Evolutionary conservation across 1,140 invertebrate genomes (phyloP).

Genomic region (Phortica variegata): DNA sequence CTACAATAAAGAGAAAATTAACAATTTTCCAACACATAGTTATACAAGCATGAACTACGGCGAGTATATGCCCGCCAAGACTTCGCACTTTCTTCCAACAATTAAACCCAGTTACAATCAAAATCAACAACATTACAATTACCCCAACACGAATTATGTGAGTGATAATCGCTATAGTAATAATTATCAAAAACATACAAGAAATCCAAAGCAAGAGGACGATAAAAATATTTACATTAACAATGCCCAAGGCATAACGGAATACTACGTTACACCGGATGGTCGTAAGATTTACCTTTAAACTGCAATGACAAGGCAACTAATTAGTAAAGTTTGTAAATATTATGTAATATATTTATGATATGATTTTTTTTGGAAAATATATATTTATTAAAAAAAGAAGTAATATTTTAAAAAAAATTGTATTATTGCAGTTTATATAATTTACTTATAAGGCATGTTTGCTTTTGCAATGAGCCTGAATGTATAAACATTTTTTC

Average conservation of each 20-base stretch:
- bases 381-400: slow-evolving; percentile 27
- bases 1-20: slow-evolving; percentile 29
- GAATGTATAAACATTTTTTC: neutral
- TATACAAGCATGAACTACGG: slow-evolving; percentile 25
- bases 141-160: slow-evolving; percentile 41
- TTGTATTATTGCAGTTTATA: neutral
- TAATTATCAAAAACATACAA: slow-evolving; percentile 25
- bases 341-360: slow-evolving; percentile 13
- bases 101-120: slow-evolving; percentile 18
- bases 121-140: slow-evolving; percentile 22
- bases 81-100: slow-evolving; percentile 16
- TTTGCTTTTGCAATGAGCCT: neutral
- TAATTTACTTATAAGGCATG: neutral
- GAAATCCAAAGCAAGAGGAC: slow-evolving; percentile 27
- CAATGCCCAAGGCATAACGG: slow-evolving; percentile 46
- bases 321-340: slow-evolving; percentile 29
- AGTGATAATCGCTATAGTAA: slow-evolving; percentile 40
- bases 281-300: slow-evolving; percentile 41
- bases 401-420: neutral
- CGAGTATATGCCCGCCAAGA: slow-evolving; percentile 32
- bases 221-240: slow-evolving; percentile 53
- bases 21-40: neutral
- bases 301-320: slow-evolving; percentile 1
- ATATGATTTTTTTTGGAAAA: slow-evolving; percentile 26
- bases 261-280: slow-evolving; percentile 48